Conservation (phyloP, 1,140 invertebrate species). For the Pogonomyrmex barbatus region DNA sequence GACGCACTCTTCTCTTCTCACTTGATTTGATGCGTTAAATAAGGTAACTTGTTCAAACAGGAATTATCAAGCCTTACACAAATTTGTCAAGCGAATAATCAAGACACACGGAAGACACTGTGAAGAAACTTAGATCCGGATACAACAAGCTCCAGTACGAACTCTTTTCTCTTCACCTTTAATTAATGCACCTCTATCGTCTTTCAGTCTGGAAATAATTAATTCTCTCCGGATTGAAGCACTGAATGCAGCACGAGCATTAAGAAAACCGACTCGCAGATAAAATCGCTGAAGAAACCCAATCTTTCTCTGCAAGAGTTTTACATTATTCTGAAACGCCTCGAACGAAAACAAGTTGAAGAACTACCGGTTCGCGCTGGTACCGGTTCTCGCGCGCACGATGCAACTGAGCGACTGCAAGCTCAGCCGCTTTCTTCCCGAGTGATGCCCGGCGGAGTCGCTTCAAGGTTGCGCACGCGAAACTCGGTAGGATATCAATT, state of each 20-base stretch:
- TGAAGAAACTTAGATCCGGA: background rate
- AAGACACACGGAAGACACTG: background rate
- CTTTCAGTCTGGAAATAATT: background rate
- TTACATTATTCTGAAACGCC: background rate
- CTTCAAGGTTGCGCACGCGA: conserved; percentile 23
- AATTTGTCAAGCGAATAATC: background rate
- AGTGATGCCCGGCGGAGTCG: conserved; percentile 5
- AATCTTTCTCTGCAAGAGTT: background rate
- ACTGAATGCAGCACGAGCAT: background rate
- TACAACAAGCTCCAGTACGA: background rate
- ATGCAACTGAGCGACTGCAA: conserved; percentile 34
- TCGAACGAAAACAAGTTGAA: conserved; percentile 7
- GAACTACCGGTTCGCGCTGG: background rate
- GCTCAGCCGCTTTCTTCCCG: conserved; percentile 19
- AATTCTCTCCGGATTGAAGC: background rate
- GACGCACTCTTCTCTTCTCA: background rate
- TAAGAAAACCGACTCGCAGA: background rate
- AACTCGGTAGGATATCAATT: background rate
- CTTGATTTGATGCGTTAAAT: background rate
- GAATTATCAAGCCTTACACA: background rate
- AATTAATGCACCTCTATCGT: background rate
- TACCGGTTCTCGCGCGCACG: conserved; percentile 20
- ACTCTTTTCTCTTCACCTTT: background rate
- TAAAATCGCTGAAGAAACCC: background rate
- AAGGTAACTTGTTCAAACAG: background rate